phyloP scores from a whole-genome alignment of 23 tunicate genomes.

The Clavelina lepadiformis region DNA sequence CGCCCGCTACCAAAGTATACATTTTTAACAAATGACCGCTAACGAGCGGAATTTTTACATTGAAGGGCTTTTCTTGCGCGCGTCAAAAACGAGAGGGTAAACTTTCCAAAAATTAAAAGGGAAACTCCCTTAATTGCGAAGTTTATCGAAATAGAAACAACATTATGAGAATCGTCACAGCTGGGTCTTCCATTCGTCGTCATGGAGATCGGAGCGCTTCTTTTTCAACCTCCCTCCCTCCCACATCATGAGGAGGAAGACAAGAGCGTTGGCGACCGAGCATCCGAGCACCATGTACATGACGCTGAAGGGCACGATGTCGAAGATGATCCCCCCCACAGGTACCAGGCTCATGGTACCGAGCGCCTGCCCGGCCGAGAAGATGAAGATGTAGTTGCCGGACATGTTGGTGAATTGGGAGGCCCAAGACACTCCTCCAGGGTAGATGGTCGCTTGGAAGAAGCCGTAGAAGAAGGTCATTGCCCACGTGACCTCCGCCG shows the following conservation, averaged over 20 bases:
- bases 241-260: constrained; percentile 55
- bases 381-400: constrained; percentile 89
- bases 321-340: constrained; percentile 69
- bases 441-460: constrained; percentile 84
- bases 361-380: constrained; percentile 88
- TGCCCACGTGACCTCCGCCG: constrained; percentile 71
- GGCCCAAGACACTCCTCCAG: constrained; percentile 90
- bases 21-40: too few species aligned
- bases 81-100: too few species aligned
- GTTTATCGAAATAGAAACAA: too few species aligned
- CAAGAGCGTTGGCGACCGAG: constrained; percentile 49
- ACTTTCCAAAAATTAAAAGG: too few species aligned
- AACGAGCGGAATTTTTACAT: too few species aligned
- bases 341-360: constrained; percentile 90
- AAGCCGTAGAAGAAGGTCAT: constrained; percentile 81
- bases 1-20: too few species aligned
- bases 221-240: constrained; percentile 39
- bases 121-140: too few species aligned
- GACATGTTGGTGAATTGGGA: constrained; percentile 93
- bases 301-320: constrained; percentile 75
- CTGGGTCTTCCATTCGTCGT: too few species aligned
- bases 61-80: too few species aligned
- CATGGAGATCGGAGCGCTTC: not conserved
- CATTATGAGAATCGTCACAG: too few species aligned
- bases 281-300: constrained; percentile 87